Conservation (phyloP, 2,888 invertebrate genomes). For the Drosophila rellima region DNA sequence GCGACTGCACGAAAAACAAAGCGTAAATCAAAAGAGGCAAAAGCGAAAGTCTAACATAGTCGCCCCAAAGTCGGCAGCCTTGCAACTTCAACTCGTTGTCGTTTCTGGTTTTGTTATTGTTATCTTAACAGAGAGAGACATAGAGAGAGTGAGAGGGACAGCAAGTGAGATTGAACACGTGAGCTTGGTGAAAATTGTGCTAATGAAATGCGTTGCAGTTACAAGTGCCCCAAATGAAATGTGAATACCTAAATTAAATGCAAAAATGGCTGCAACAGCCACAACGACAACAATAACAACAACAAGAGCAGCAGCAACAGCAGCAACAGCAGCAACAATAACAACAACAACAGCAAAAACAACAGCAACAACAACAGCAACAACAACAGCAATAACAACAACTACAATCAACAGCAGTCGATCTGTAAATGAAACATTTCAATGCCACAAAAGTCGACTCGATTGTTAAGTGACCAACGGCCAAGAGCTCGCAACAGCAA, state of each 20-base stretch:
- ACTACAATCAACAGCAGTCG: conserved; percentile 18
- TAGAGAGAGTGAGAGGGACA: not conserved
- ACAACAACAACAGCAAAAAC: conserved; percentile 29
- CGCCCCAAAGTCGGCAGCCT: conserved; percentile 20
- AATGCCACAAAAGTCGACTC: conserved; percentile 44
- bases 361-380: conserved; percentile 28
- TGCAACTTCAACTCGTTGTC: conserved; percentile 1
- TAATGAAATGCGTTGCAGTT: conserved; percentile 28
- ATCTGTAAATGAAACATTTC: conserved; percentile 41
- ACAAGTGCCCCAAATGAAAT: conserved; percentile 37
- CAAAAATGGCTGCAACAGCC: conserved; percentile 36
- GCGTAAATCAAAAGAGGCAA: conserved; percentile 49
- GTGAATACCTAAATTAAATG: conserved; percentile 34
- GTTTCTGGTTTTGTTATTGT: not conserved
- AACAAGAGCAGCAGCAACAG: conserved; percentile 22
- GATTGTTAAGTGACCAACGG: conserved; percentile 41
- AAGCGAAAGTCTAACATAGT: conserved; percentile 30
- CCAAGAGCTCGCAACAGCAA: conserved; percentile 3
- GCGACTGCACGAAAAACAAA: conserved; percentile 47
- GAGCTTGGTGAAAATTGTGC: conserved; percentile 18
- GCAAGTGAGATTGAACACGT: not conserved
- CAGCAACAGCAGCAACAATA: conserved; percentile 12
- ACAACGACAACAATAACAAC: conserved; percentile 34
- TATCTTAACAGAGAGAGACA: not conserved
- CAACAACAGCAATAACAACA: conserved; percentile 32